A percentile compares a stretch with the other conserved stretches of the same genome.
Evolutionary conservation across 2,888 invertebrate genomes (phyloP).

Genomic region (Leptinotarsa rubiginosa): DNA sequence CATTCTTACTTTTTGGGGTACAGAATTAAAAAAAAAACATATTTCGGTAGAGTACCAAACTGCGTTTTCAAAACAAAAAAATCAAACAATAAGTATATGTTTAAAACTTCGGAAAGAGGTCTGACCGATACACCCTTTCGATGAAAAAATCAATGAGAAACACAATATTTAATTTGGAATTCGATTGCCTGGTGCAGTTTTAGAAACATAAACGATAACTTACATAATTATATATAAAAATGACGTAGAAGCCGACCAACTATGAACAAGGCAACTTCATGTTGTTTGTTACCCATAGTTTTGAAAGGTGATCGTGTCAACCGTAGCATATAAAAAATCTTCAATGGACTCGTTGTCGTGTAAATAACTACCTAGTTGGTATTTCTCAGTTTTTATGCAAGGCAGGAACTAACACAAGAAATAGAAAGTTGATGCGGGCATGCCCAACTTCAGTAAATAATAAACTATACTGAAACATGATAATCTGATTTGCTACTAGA

Average conservation of each 20-base stretch:
- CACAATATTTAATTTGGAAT: too few species aligned
- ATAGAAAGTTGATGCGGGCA: constrained; percentile 20
- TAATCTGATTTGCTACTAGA: constrained; percentile 13
- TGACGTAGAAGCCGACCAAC: neutral
- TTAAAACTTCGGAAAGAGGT: too few species aligned
- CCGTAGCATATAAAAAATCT: constrained; percentile 11
- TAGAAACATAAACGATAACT: neutral
- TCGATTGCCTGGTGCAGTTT: too few species aligned
- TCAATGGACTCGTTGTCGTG: constrained; percentile 13
- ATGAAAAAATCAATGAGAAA: too few species aligned
- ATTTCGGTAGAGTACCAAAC: too few species aligned
- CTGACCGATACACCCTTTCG: too few species aligned
- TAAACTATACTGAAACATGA: constrained; percentile 22
- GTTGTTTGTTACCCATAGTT: neutral
- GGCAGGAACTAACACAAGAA: constrained; percentile 18
- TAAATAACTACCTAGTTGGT: constrained; percentile 13
- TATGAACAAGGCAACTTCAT: neutral
- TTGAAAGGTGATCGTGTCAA: constrained; percentile 5
- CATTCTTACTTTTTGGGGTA: too few species aligned
- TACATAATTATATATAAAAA: neutral
- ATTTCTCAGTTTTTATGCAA: constrained; percentile 12
- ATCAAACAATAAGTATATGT: too few species aligned
- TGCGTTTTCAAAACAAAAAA: too few species aligned
- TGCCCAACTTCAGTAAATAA: constrained; percentile 20
- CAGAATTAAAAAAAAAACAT: too few species aligned